Evolutionary conservation across 2,888 invertebrate species (phyloP).

Genomic region (Furcula furcula): DNA sequence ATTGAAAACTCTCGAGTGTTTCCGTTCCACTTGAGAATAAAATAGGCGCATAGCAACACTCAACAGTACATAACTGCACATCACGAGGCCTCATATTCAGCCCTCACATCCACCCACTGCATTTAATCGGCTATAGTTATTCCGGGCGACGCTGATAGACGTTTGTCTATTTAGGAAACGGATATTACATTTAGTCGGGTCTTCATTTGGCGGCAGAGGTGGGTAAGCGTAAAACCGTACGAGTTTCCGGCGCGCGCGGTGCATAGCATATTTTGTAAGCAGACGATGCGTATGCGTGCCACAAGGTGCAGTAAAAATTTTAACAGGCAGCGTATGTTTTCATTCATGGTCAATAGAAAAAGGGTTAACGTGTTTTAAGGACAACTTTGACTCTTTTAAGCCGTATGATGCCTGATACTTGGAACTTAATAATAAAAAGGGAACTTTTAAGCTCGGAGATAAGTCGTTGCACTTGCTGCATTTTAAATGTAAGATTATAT

Average conservation of each 20-base stretch:
- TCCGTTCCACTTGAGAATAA: constrained; percentile 34
- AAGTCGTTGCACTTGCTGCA: constrained; percentile 3
- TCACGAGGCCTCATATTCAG: constrained; percentile 34
- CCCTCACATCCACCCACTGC: constrained; percentile 44
- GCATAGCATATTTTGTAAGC: constrained; percentile 77
- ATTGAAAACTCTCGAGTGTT: constrained; percentile 29
- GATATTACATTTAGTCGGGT: constrained; percentile 79
- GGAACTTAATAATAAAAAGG: neutral
- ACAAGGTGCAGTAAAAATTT: constrained; percentile 65
- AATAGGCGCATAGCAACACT: constrained; percentile 36
- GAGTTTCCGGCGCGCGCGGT: constrained; percentile 72
- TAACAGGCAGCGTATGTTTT: constrained; percentile 67
- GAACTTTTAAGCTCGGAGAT: neutral
- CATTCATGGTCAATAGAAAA: constrained; percentile 47
- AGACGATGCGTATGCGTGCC: constrained; percentile 61
- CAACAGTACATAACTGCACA: constrained; percentile 32
- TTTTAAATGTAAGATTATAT: constrained; percentile 36
- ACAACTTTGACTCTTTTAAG: constrained; percentile 28
- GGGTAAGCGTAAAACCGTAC: constrained; percentile 74
- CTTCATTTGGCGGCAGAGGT: constrained; percentile 79
- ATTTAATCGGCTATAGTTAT: constrained; percentile 76
- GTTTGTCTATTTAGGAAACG: constrained; percentile 82
- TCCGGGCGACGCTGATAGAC: constrained; percentile 76
- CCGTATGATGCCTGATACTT: constrained; percentile 6
- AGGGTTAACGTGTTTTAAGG: constrained; percentile 62